Percentiles rank a stretch among this genome's conserved stretches.
These are phyloP conservation scores for Morpho helenor DNA, from an alignment of 2,888 invertebrate species.

Conservation along the genomic window DNA sequence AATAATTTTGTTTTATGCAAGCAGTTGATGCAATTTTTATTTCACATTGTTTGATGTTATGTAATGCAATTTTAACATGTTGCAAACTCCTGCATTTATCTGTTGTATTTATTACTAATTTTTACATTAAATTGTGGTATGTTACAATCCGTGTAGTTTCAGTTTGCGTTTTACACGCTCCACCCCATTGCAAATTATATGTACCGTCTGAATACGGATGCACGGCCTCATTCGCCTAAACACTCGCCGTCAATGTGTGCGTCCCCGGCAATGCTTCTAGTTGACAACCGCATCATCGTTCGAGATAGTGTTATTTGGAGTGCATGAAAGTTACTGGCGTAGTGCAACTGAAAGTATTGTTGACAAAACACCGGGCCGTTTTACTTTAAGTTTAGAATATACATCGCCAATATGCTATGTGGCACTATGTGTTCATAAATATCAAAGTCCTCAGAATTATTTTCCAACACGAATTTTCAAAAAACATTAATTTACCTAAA, in stretches of 20 bases:
- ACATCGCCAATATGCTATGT: slow-evolving; percentile 19
- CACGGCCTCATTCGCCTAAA: slow-evolving; percentile 32
- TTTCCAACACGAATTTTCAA: slow-evolving; percentile 18
- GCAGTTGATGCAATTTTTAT: slow-evolving; percentile 78
- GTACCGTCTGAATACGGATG: slow-evolving; percentile 30
- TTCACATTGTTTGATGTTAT: slow-evolving; percentile 80
- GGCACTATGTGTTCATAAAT: slow-evolving; percentile 23
- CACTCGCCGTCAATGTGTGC: slow-evolving; percentile 27
- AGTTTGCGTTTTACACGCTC: slow-evolving; percentile 64
- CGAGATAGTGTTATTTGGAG: slow-evolving; percentile 10
- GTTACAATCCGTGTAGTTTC: slow-evolving; percentile 81
- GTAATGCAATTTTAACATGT: slow-evolving; percentile 79
- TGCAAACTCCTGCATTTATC: slow-evolving; percentile 84
- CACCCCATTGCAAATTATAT: slow-evolving; percentile 49
- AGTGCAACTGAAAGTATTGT: slow-evolving; percentile 29
- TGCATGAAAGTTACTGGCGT: slow-evolving; percentile 22
- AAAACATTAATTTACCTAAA: not conserved
- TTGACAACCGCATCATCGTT: slow-evolving; percentile 17
- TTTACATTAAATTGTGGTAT: slow-evolving; percentile 86
- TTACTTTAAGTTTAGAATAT: slow-evolving; percentile 19
- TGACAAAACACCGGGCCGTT: slow-evolving; percentile 17
- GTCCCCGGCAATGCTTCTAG: slow-evolving; percentile 29
- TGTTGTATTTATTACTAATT: slow-evolving; percentile 84
- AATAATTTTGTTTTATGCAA: slow-evolving; percentile 78
- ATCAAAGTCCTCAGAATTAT: slow-evolving; percentile 12